phyloP scores from a whole-genome alignment of 2,888 invertebrate species.

The Nemurella pictetii region DNA sequence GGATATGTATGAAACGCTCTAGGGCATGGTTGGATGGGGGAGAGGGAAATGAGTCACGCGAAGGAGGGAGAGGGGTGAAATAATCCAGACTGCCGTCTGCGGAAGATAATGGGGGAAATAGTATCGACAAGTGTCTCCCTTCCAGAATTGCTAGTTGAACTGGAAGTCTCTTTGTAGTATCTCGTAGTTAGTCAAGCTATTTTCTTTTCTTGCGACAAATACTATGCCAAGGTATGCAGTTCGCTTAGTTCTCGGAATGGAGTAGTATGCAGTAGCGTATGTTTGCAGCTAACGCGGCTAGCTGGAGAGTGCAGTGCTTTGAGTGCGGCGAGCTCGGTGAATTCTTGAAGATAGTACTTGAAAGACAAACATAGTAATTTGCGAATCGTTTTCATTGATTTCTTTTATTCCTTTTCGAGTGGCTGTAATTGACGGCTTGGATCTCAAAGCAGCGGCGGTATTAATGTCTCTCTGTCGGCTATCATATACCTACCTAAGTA shows the following conservation, averaged over 20 bases:
- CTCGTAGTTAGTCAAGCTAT: neutral
- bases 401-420: neutral
- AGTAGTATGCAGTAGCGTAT: too few species aligned
- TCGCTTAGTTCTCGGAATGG: too few species aligned
- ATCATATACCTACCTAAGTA: neutral
- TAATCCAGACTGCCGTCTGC: neutral
- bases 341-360: neutral
- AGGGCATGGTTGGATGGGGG: neutral
- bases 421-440: neutral
- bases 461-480: neutral
- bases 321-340: neutral
- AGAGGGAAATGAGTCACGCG: constrained; percentile 5
- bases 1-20: neutral
- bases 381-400: neutral
- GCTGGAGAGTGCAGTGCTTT: neutral
- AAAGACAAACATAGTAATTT: neutral
- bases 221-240: too few species aligned
- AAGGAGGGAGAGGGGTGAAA: neutral
- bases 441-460: too few species aligned
- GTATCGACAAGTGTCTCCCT: neutral
- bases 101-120: neutral
- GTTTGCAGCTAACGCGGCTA: neutral
- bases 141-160: too few species aligned
- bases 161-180: too few species aligned
- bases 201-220: neutral